These are phyloP conservation scores for Scomber scombrus DNA, from an alignment of 2,113 vertebrate genomes.

Conservation along the genomic window DNA sequence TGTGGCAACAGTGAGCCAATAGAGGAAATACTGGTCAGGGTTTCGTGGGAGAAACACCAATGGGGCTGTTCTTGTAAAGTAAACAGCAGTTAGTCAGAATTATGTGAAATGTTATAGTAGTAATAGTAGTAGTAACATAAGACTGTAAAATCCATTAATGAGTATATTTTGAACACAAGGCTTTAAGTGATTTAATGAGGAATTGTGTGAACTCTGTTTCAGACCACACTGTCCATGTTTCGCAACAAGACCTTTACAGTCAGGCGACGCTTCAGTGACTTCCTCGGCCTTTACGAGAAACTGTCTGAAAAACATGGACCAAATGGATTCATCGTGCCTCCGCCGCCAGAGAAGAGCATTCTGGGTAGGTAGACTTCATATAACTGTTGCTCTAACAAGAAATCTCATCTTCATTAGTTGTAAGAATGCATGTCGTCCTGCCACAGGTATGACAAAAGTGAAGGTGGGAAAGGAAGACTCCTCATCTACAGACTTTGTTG, in stretches of 20 bases:
- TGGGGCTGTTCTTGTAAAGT: neutral
- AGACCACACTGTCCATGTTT: slow-evolving; percentile 95
- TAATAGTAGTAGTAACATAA: neutral
- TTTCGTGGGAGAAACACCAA: neutral
- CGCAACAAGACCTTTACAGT: slow-evolving; percentile 92
- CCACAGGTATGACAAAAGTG: slow-evolving; percentile 97
- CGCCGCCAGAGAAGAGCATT: slow-evolving; percentile 96
- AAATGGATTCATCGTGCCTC: slow-evolving; percentile 95
- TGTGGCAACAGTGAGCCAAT: neutral
- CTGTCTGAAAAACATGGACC: slow-evolving; percentile 94
- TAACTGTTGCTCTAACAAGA: too few species aligned
- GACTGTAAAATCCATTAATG: neutral
- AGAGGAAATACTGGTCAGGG: slow-evolving; percentile 12
- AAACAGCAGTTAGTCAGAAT: neutral
- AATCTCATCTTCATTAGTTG: neutral
- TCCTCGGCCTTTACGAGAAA: slow-evolving; percentile 97
- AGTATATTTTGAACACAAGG: neutral
- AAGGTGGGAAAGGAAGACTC: slow-evolving; percentile 99
- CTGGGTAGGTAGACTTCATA: slow-evolving; percentile 85
- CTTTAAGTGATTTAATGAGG: neutral
- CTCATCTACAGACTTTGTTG: slow-evolving; percentile 95
- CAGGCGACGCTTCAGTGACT: slow-evolving; percentile 97
- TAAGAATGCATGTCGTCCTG: slow-evolving; percentile 16
- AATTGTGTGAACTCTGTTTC: slow-evolving; percentile 31
- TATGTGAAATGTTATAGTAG: too few species aligned